Evolutionary conservation across 2,888 invertebrate genomes (phyloP), one percentile per base, ranked within the genome.

Genomic region (Steromphala cineraria): DNA sequence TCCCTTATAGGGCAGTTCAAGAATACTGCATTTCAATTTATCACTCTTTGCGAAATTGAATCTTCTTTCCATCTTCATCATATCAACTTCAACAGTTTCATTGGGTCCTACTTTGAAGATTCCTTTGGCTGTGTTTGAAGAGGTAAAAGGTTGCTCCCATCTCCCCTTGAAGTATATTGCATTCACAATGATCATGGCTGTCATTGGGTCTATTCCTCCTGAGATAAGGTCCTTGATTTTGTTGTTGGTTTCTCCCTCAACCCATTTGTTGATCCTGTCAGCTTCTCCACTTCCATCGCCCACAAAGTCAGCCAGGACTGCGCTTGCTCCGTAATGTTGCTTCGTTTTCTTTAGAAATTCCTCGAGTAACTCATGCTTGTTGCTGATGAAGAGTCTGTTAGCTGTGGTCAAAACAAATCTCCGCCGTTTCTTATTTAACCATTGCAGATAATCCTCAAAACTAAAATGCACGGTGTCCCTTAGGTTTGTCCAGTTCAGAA

Each of bases 221-320:
- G 95, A 21, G 0, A 99, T 93, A 0, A 99, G 94, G 88, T 97
- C 95, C 87, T 95, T 95, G 80, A 99, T 98, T 92, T 96, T 97
- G 8, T 96, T 94, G 79, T 96, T 96, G 0, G 99, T 99, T 90
- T 96, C 95, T 5, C 95, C 92, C 90, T 96, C 95, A 55, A 97
- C 97, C 97, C 98, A 81, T 71, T 93, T 88, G 91, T 98, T 99
- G 74, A 99, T 97, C 31, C 80, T 81, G n/a, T 67, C 15, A 62
- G 89, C 79, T 13, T 94, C 90, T 0, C 94, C 95, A 0, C 87
- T 87, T 0, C 89, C 53, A 53, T 89, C 84, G 5, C 78, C 78
- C 2, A 53, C 83, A 82, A 89, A 92, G 78, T 91, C 89, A 75
- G 90, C 89, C 87, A 85, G 94, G 85, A 87, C 85, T 5, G 87